Evolutionary conservation across 1,140 invertebrate genomes (phyloP).

Genomic region (Magallana ariakensis): DNA sequence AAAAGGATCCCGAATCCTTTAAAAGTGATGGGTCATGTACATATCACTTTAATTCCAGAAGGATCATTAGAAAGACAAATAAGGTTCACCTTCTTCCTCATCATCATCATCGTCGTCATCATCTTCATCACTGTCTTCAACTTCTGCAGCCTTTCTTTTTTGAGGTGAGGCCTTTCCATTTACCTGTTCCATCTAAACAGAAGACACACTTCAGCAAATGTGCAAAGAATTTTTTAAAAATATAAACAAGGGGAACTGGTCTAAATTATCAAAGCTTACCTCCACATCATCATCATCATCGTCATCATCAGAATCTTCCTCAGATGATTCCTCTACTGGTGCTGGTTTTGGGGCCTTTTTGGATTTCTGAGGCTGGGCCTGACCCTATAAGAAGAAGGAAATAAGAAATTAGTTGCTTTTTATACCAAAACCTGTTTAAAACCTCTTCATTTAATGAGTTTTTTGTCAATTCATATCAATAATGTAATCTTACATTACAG

Average conservation of each 20-base stretch:
- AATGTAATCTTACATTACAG: no score
- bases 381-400: background rate
- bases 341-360: constrained; percentile 11
- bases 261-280: background rate
- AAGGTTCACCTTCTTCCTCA: background rate
- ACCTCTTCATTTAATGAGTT: no score
- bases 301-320: background rate
- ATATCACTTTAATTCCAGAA: no score
- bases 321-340: background rate
- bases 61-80: background rate
- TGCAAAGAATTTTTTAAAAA: no score
- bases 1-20: no score
- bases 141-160: constrained; percentile 42
- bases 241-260: no score
- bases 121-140: constrained; percentile 44
- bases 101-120: constrained; percentile 47
- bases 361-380: background rate
- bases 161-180: constrained; percentile 37
- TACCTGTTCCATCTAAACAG: constrained; percentile 1
- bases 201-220: background rate
- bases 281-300: background rate
- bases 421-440: no score
- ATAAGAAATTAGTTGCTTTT: no score
- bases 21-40: no score
- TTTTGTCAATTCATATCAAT: no score